These are phyloP conservation scores for Heliothis virescens DNA, from an alignment of 1,140 invertebrate genomes.

Conservation along the genomic window DNA sequence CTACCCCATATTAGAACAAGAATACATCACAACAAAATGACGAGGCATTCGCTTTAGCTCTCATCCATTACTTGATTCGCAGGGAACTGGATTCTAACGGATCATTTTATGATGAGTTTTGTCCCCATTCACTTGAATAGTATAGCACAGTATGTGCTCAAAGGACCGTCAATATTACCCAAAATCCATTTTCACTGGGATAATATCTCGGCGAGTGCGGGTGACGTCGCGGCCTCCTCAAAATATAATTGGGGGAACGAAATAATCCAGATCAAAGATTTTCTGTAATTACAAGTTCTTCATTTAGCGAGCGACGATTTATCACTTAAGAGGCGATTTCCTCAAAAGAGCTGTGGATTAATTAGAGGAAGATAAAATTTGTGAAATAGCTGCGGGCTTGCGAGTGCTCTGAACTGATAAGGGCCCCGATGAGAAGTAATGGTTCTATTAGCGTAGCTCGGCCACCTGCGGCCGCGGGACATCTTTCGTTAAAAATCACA, in stretches of 20 bases:
- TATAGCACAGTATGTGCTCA: constrained; percentile 28
- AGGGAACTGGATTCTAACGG: not conserved
- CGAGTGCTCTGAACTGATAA: constrained; percentile 79
- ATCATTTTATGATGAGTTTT: constrained; percentile 12
- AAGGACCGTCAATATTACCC: constrained; percentile 39
- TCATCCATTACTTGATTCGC: not conserved
- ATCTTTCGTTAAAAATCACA: constrained; percentile 65
- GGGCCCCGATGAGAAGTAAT: constrained; percentile 72
- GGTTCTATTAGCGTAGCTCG: constrained; percentile 68
- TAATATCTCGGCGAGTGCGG: constrained; percentile 46
- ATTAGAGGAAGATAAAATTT: constrained; percentile 83
- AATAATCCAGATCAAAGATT: constrained; percentile 78
- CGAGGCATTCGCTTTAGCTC: too few relatives aligned
- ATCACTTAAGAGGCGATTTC: constrained; percentile 78
- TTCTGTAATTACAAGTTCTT: constrained; percentile 75
- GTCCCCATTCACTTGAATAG: not conserved
- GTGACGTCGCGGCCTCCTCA: constrained; percentile 41
- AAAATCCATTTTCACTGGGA: constrained; percentile 49
- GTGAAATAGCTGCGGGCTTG: constrained; percentile 73
- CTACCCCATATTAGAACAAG: not conserved
- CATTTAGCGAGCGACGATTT: constrained; percentile 72
- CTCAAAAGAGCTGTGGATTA: constrained; percentile 77
- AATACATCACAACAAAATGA: not conserved
- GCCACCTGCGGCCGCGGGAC: constrained; percentile 52
- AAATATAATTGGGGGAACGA: constrained; percentile 63